A percentile compares a stretch with the other conserved stretches of the same genome.
These are phyloP conservation scores for Drosophila limbata DNA, from an alignment of 2,888 invertebrate species.

Conservation along the genomic window DNA sequence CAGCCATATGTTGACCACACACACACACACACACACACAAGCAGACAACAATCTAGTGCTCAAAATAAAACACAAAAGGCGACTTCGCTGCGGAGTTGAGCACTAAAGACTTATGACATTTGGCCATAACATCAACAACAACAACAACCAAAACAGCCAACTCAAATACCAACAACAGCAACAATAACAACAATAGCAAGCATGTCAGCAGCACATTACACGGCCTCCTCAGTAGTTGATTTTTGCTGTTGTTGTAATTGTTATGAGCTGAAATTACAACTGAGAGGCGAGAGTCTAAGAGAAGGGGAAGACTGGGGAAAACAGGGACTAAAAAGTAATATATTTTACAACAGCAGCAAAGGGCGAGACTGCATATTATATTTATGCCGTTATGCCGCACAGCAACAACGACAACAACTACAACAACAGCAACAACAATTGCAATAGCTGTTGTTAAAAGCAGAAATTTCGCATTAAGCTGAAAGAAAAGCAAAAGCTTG, in stretches of 20 bases:
- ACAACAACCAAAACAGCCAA: slow-evolving; percentile 18
- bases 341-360: slow-evolving; percentile 69
- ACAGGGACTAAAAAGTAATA: slow-evolving; percentile 70
- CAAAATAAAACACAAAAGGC: slow-evolving; percentile 32
- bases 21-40: slow-evolving; percentile 15
- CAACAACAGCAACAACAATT: slow-evolving; percentile 50
- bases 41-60: slow-evolving; percentile 3
- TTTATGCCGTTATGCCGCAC: slow-evolving; percentile 67
- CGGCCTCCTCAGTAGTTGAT: slow-evolving; percentile 57
- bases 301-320: background rate
- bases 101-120: slow-evolving; percentile 77
- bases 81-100: slow-evolving; percentile 29
- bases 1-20: slow-evolving; percentile 39
- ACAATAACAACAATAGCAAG: slow-evolving; percentile 26
- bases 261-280: slow-evolving; percentile 76
- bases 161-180: slow-evolving; percentile 14
- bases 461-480: slow-evolving; percentile 78
- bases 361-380: slow-evolving; percentile 79
- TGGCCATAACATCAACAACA: slow-evolving; percentile 49
- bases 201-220: slow-evolving; percentile 78
- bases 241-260: slow-evolving; percentile 76
- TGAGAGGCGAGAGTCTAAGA: slow-evolving; percentile 13
- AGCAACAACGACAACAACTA: slow-evolving; percentile 28
- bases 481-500: slow-evolving; percentile 69
- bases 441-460: slow-evolving; percentile 74